Base-by-base conservation (phyloP, 1,140 invertebrate species). In the Meteorus sp. region DNA sequence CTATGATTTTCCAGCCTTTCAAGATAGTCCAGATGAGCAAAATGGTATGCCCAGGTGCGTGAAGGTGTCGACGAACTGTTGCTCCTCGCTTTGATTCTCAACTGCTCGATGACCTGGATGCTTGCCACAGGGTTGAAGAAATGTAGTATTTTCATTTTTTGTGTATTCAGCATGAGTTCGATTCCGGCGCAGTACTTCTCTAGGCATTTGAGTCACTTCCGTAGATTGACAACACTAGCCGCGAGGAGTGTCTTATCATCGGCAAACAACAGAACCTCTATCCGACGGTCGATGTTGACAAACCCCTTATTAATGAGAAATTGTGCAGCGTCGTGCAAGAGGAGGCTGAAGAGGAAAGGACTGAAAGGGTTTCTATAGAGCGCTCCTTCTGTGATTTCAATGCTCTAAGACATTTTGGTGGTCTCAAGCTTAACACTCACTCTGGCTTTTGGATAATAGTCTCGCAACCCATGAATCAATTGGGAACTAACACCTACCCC, bases 401-500 rank as follows among this genome's bases (percentile, higher is more conserved):
- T 33, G n/a, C 31, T 13, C 13, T 51, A 8, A 5, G 15, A 22
- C 25, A 8, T 47, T 25, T 23, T n/a, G 35, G 8, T 8, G 35
- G 3, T 39, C 3, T 15, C 35, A 5, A 15, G 35, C 13, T 39
- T 39, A 13, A 39, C 35, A 4, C 11, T 39, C 8, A 51, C 11
- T 17, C 8, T n/a, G 1, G 48, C 48, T 51, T 51, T 27, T 1
- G 2, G 27, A 15, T 51, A 51, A 11, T 41, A 31, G 39, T 51
- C 25, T 43, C 41, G 47, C 2, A 59, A 9, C 2, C 51, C 47
- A 0, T 22, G 15, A 9, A 59, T 59, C 3, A 51, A 41, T 13
- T 50, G 22, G 3, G 44, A 15, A 43, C 51, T 55, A 2, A 55
- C 6, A 22, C 51, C 59, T 3, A 19, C 20, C 9, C 47, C 13